Percentiles rank a stretch among this genome's conserved stretches.
Conservation (phyloP, 2,888 invertebrate genomes). For the Athripsodes cinereus region DNA sequence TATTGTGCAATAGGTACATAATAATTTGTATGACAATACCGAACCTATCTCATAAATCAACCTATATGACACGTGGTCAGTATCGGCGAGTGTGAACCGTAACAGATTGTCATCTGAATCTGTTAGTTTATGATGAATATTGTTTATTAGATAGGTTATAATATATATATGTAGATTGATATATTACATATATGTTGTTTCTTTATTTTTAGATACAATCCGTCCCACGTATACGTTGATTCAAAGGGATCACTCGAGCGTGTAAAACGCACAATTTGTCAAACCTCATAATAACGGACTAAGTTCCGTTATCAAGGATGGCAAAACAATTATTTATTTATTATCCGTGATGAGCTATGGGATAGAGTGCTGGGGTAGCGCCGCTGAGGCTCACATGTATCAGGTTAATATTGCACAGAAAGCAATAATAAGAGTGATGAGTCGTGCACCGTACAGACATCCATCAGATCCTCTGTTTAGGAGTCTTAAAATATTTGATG, state of each 20-base stretch:
- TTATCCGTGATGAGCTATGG: too few species aligned
- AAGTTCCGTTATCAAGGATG: not conserved
- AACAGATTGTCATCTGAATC: not conserved
- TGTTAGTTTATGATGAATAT: not conserved
- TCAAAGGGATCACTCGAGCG: conserved; percentile 17
- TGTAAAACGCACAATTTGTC: conserved; percentile 20
- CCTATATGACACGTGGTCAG: not conserved
- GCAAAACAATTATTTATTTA: not conserved
- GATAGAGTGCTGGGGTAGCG: too few species aligned
- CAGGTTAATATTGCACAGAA: too few species aligned
- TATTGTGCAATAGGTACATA: too few species aligned
- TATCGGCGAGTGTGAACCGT: not conserved
- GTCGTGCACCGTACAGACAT: too few species aligned
- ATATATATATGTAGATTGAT: too few species aligned
- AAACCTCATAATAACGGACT: conserved; percentile 12
- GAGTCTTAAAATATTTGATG: too few species aligned
- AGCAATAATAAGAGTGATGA: too few species aligned
- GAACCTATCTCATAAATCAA: not conserved
- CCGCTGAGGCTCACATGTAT: too few species aligned
- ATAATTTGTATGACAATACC: not conserved
- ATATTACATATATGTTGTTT: not conserved
- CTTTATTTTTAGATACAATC: conserved; percentile 15
- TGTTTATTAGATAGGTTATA: too few species aligned
- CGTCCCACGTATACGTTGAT: not conserved
- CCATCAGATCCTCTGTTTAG: too few species aligned